Evolutionary conservation across 1,140 invertebrate species (phyloP).

Genomic region (Drosophila ohnishii): DNA sequence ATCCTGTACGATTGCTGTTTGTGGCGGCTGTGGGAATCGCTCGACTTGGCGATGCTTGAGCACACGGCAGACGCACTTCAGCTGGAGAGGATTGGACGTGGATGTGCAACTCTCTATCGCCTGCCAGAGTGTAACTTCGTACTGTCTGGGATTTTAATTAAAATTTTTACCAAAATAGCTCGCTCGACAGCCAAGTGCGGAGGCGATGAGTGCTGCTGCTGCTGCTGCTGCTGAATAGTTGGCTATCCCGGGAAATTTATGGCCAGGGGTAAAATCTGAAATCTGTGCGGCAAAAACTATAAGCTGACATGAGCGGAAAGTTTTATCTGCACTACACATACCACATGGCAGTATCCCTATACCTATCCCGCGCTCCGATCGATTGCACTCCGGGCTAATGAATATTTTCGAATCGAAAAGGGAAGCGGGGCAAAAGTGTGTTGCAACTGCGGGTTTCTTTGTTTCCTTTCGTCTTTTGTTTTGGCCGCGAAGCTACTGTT

Average conservation of each 20-base stretch:
- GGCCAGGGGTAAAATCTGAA: slow-evolving; percentile 54
- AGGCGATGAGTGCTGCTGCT: slow-evolving; percentile 33
- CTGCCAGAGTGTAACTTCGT: slow-evolving; percentile 49
- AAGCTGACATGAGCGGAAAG: slow-evolving; percentile 64
- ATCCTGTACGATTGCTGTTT: slow-evolving; percentile 40
- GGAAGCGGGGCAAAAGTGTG: slow-evolving; percentile 22
- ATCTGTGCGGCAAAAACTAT: slow-evolving; percentile 72
- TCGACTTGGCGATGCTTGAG: slow-evolving; percentile 55
- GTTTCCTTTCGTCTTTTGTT: slow-evolving; percentile 56
- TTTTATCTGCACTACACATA: slow-evolving; percentile 44
- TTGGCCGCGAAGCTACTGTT: slow-evolving; percentile 26
- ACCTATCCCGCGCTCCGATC: slow-evolving; percentile 32
- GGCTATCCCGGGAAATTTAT: slow-evolving; percentile 69
- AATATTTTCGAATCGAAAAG: slow-evolving; percentile 60
- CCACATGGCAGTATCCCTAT: neutral
- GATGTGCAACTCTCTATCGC: slow-evolving; percentile 22
- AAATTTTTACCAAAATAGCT: slow-evolving; percentile 77
- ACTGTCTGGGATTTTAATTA: slow-evolving; percentile 78
- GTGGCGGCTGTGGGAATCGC: slow-evolving; percentile 40
- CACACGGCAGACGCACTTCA: slow-evolving; percentile 62
- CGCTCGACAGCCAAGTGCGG: slow-evolving; percentile 6
- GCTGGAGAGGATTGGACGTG: slow-evolving; percentile 7
- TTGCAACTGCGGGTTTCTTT: slow-evolving; percentile 70
- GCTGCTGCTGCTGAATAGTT: slow-evolving; percentile 51
- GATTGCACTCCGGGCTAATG: slow-evolving; percentile 64